A percentile compares a stretch with the other conserved stretches of the same genome.
phyloP scores from a whole-genome alignment of 2,888 invertebrate species.

The Sinotaia quadrata region DNA sequence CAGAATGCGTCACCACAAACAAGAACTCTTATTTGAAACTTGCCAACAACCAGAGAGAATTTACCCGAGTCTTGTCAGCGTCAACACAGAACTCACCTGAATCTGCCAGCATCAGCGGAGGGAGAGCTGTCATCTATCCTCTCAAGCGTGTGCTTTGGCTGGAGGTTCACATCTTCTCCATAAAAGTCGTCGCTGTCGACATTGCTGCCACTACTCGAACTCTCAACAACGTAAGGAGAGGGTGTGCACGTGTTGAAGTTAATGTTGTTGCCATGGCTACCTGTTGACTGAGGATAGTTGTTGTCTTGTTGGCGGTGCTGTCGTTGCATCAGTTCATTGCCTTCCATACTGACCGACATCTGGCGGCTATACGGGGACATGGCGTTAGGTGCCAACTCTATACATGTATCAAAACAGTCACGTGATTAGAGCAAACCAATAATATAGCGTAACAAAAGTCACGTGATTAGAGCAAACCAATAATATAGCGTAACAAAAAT shows the following conservation, averaged over 20 bases:
- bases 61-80: background rate
- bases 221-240: background rate
- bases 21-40: no score
- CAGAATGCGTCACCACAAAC: no score
- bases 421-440: no score
- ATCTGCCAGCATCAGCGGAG: background rate
- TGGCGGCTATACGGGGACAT: slow-evolving; percentile 24
- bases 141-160: background rate
- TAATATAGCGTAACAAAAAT: no score
- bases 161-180: slow-evolving; percentile 31
- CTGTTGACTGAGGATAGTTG: background rate
- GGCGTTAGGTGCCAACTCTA: no score
- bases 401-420: no score
- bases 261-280: slow-evolving; percentile 6
- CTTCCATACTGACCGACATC: slow-evolving; percentile 36
- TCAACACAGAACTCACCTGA: background rate
- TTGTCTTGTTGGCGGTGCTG: slow-evolving; percentile 4
- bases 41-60: no score
- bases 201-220: slow-evolving; percentile 36
- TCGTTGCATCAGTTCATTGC: slow-evolving; percentile 23
- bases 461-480: no score
- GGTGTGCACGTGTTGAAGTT: background rate
- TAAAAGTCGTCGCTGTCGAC: slow-evolving; percentile 52
- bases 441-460: no score
- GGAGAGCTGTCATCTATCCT: background rate